Evolutionary conservation across 2,113 vertebrate species (phyloP).

Genomic region (Oxygymnocypris stewartii): DNA sequence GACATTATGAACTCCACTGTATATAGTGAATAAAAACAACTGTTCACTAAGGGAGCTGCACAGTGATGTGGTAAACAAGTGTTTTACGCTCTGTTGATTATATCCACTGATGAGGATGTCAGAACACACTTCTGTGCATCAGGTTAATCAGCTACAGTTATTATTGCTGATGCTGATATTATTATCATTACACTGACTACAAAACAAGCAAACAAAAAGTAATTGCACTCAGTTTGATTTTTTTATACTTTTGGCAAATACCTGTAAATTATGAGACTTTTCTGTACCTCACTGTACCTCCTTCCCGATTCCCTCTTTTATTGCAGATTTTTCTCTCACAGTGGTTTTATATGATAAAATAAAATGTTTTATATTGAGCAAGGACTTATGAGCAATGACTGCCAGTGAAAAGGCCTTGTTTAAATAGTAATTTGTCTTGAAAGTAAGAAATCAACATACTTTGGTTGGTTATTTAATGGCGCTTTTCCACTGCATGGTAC

Average conservation of each 20-base stretch:
- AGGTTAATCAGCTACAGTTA: not conserved
- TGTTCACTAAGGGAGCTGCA: not conserved
- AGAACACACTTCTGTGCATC: not conserved
- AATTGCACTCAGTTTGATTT: not conserved
- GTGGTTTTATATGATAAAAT: not conserved
- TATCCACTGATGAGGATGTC: not conserved
- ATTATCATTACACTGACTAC: not conserved
- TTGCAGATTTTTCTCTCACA: not conserved
- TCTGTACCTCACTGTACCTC: not conserved
- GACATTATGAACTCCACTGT: not conserved
- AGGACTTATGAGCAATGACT: too few species aligned
- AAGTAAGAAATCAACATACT: too few species aligned
- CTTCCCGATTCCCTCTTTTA: not conserved
- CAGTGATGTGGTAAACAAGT: not conserved
- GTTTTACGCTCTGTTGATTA: not conserved
- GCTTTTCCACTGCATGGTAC: too few species aligned
- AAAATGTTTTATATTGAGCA: too few species aligned
- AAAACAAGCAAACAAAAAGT: not conserved
- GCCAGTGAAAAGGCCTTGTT: too few species aligned
- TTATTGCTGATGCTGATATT: not conserved
- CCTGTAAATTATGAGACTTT: not conserved
- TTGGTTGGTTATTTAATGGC: too few species aligned
- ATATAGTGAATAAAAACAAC: not conserved
- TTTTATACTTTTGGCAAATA: too few species aligned
- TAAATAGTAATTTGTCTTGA: too few species aligned